phyloP scores from a whole-genome alignment of 2,797 vertebrate genomes.

The Yasuhikotakia modesta region DNA sequence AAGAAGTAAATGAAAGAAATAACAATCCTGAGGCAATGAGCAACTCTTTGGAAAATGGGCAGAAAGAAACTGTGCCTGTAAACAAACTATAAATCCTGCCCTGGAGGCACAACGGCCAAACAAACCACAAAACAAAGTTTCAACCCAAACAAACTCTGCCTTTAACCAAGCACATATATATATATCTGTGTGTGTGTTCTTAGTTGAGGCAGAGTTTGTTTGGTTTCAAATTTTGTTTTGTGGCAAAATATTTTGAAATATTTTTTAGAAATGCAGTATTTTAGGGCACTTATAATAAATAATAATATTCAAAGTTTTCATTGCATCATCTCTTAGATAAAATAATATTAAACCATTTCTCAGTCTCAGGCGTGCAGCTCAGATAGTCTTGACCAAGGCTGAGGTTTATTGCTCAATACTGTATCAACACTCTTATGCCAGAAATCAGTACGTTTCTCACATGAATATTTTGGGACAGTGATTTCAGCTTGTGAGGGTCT shows the following conservation, averaged over 20 bases:
- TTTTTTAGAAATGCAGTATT: not conserved
- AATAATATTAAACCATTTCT: too few relatives aligned
- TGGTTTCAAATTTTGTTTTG: too few relatives aligned
- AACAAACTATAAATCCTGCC: constrained; percentile 10
- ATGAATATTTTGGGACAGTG: not conserved
- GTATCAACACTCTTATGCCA: too few relatives aligned
- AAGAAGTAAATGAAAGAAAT: constrained; percentile 2
- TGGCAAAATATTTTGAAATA: not conserved
- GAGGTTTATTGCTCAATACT: not conserved
- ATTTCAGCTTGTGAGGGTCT: too few relatives aligned
- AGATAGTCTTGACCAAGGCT: not conserved
- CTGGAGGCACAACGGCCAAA: not conserved
- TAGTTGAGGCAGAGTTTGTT: too few relatives aligned
- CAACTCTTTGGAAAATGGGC: not conserved
- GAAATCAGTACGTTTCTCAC: too few relatives aligned
- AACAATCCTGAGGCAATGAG: not conserved
- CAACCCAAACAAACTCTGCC: not conserved
- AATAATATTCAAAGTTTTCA: too few relatives aligned
- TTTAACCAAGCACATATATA: not conserved
- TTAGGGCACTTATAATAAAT: too few relatives aligned
- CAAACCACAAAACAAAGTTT: constrained; percentile 3
- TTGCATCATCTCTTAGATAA: too few relatives aligned
- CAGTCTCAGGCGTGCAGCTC: not conserved
- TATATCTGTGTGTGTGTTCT: too few relatives aligned
- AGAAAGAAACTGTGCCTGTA: not conserved